Conservation (phyloP, 2,888 invertebrate species). For the Nudaria mundana region DNA sequence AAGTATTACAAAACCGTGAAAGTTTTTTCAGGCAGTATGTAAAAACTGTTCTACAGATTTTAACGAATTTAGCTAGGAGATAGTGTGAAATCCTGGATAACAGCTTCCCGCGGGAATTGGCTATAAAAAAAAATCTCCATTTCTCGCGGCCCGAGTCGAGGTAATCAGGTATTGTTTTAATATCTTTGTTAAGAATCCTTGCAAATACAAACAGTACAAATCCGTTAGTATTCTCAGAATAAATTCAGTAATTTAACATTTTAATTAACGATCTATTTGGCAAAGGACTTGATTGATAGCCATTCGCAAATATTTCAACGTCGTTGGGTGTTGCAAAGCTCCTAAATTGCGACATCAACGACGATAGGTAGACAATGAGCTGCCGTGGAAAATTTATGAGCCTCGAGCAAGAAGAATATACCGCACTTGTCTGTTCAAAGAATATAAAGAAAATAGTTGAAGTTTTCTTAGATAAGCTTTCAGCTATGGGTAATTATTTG, state of each 20-base stretch:
- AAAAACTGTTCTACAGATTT: too few relatives aligned
- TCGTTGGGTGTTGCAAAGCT: constrained; percentile 44
- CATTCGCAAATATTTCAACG: constrained; percentile 58
- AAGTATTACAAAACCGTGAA: too few relatives aligned
- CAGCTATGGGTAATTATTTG: constrained; percentile 35
- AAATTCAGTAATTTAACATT: constrained; percentile 57
- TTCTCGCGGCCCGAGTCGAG: too few relatives aligned
- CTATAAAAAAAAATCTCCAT: too few relatives aligned
- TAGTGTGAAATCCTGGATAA: too few relatives aligned
- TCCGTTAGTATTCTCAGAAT: constrained; percentile 13
- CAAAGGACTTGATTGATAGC: constrained; percentile 65
- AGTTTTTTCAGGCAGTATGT: too few relatives aligned
- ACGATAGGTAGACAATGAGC: constrained; percentile 60
- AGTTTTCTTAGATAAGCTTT: constrained; percentile 31
- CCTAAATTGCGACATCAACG: constrained; percentile 59
- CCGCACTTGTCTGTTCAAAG: constrained; percentile 25
- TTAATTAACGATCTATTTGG: constrained; percentile 66
- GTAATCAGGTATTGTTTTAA: too few relatives aligned
- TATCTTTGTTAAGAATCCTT: too few relatives aligned
- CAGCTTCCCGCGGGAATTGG: too few relatives aligned
- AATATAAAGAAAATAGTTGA: constrained; percentile 34
- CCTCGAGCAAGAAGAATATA: constrained; percentile 24
- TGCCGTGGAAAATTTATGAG: constrained; percentile 54
- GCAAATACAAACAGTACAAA: constrained; percentile 20
- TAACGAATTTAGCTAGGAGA: too few relatives aligned